These are phyloP conservation scores for Nomada lathburiana DNA, from an alignment of 2,888 invertebrate species.

Conservation along the genomic window DNA sequence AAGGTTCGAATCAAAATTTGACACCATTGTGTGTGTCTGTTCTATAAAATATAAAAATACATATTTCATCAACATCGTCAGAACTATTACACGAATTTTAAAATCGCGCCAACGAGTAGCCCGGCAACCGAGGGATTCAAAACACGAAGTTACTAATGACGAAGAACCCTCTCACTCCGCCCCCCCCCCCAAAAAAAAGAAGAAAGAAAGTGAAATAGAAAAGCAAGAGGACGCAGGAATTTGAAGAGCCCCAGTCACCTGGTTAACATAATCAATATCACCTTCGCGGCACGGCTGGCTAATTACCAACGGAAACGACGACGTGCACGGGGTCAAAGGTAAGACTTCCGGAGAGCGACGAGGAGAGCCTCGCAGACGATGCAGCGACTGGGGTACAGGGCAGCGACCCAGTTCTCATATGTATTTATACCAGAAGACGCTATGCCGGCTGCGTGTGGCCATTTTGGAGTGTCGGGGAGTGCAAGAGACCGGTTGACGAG, in stretches of 20 bases:
- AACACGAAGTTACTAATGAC: too few relatives aligned
- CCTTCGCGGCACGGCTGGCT: slow-evolving; percentile 21
- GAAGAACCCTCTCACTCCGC: not conserved
- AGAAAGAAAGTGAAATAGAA: not conserved
- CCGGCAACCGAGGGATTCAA: too few relatives aligned
- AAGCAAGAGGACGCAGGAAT: not conserved
- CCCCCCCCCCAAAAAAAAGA: not conserved
- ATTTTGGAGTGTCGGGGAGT: slow-evolving; percentile 63
- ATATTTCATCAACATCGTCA: too few relatives aligned
- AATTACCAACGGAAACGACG: slow-evolving; percentile 48
- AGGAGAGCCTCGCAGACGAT: slow-evolving; percentile 65
- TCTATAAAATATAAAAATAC: too few relatives aligned
- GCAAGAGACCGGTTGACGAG: slow-evolving; percentile 28
- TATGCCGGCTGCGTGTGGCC: slow-evolving; percentile 72
- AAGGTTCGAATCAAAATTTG: too few relatives aligned
- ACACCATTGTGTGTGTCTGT: too few relatives aligned
- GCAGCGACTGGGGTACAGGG: slow-evolving; percentile 71
- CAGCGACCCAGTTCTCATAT: slow-evolving; percentile 79
- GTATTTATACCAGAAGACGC: slow-evolving; percentile 80
- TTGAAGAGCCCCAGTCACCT: not conserved
- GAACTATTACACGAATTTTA: too few relatives aligned
- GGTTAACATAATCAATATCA: slow-evolving; percentile 30
- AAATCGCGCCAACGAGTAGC: too few relatives aligned
- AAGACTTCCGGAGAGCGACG: slow-evolving; percentile 67
- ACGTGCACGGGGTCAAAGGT: slow-evolving; percentile 64